Percentiles rank a stretch among this genome's conserved stretches.
These are phyloP conservation scores for Neoniphon sammara DNA, from an alignment of 2,797 vertebrate species.

Conservation along the genomic window DNA sequence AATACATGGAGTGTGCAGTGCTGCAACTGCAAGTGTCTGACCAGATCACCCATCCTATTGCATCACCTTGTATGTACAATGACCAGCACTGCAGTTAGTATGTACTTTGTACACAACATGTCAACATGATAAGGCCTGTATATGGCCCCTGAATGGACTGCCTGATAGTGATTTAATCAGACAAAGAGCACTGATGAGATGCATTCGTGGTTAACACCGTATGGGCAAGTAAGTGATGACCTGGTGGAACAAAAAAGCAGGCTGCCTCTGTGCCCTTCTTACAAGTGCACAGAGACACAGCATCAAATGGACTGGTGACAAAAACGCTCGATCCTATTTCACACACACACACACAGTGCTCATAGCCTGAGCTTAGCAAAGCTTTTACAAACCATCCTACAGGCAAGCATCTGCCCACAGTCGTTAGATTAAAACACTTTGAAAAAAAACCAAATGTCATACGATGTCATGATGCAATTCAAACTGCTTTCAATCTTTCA, in stretches of 20 bases:
- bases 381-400: not conserved
- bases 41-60: slow-evolving; percentile 22
- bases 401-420: not conserved
- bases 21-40: slow-evolving; percentile 14
- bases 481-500: not conserved
- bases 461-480: not conserved
- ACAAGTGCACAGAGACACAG: not conserved
- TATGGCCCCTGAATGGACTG: not conserved
- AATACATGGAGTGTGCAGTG: not conserved
- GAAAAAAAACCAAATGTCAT: not conserved
- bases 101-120: slow-evolving; percentile 36
- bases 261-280: not conserved
- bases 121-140: slow-evolving; percentile 33
- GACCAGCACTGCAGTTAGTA: not conserved
- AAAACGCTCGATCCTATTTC: not conserved
- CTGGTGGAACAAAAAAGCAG: slow-evolving; percentile 3
- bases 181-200: slow-evolving; percentile 19
- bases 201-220: not conserved
- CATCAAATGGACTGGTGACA: not conserved
- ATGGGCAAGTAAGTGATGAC: slow-evolving; percentile 6
- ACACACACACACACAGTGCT: not conserved
- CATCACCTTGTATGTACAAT: slow-evolving; percentile 20
- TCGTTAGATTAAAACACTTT: not conserved
- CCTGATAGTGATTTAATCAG: slow-evolving; percentile 16
- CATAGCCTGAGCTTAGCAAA: not conserved